Evolutionary conservation across 2,888 invertebrate species (phyloP), one percentile per base, ranked within the genome.

Genomic region (Erebia palarica): DNA sequence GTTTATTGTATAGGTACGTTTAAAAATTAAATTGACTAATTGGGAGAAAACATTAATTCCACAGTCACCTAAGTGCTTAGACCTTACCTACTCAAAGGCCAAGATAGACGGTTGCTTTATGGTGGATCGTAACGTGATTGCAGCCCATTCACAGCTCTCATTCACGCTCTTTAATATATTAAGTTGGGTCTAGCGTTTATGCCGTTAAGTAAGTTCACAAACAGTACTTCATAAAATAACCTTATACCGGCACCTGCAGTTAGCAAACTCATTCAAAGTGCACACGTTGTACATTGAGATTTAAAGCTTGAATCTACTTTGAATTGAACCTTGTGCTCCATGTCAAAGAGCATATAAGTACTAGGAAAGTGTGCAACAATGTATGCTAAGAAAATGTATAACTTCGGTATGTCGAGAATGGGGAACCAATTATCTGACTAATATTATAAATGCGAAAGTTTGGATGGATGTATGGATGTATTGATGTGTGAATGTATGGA

Each of bases 261-360:
- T 49, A 47, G 63, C 21, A 49, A 49, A 63, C 63, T 63, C 63
- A 63, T 63, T 63, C 21, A 16, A 65, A 53, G 36, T 65, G 65
- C 65, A 16, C 65, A 13, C n/a, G 51, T 64, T 53, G 47, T 21
- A 10, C 36, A 16, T 51, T 14, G 36, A 14, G 13, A 18, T 27
- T 1, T 10, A 16, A 49, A 36, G 36, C 7, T 36, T 47, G 13
- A 47, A 47, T 13, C 47, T 47, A 61, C 61, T 3, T 61, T 61
- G 18, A 61, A 61, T 61, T 5, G n/a, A 47, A 61, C 11, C 16
- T 44, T 61, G n/a, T 61, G 18, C 47, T 61, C 61, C 36, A 36
- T 36, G 36, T 61, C 14, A 36, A 9, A 36, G 36, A 36, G 7
- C 36, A 36, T 36, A 36, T 36, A 7, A 36, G 36, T 7, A 36